A percentile compares a stretch with the other conserved stretches of the same genome.
These are phyloP conservation scores for Thymelicus acteon DNA, from an alignment of 2,888 invertebrate species.

Conservation along the genomic window DNA sequence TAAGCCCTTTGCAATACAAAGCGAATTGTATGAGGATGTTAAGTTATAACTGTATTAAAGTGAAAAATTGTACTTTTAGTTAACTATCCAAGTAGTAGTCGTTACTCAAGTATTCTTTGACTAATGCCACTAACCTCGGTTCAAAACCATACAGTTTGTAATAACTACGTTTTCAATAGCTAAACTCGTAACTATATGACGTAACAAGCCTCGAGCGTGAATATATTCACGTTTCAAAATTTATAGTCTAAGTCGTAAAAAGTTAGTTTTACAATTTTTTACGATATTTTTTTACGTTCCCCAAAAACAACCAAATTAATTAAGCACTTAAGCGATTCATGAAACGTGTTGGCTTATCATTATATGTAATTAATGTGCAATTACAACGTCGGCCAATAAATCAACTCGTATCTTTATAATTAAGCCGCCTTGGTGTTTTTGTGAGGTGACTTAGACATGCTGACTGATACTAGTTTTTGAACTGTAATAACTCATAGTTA, in stretches of 20 bases:
- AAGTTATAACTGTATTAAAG: too few relatives aligned
- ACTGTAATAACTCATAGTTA: not conserved
- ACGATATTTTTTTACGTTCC: slow-evolving; percentile 10
- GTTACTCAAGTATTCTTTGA: too few relatives aligned
- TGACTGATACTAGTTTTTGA: not conserved
- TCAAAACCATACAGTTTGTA: too few relatives aligned
- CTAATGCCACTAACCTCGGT: too few relatives aligned
- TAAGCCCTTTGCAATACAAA: too few relatives aligned
- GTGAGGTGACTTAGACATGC: slow-evolving; percentile 16
- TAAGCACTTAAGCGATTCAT: slow-evolving; percentile 25
- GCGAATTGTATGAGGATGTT: too few relatives aligned
- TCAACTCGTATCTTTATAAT: slow-evolving; percentile 26
- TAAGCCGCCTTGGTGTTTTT: slow-evolving; percentile 24
- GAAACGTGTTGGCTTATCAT: slow-evolving; percentile 38
- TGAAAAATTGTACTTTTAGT: too few relatives aligned
- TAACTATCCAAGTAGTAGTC: too few relatives aligned
- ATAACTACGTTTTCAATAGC: not conserved
- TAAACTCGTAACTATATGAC: not conserved
- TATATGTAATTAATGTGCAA: slow-evolving; percentile 30
- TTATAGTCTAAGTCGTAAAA: slow-evolving; percentile 1
- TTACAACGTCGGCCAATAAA: slow-evolving; percentile 29
- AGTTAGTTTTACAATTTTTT: slow-evolving; percentile 30
- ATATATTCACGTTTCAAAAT: not conserved
- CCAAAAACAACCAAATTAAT: slow-evolving; percentile 27
- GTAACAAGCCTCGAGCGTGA: not conserved